Conservation (phyloP, 2,113 vertebrate species). For the Psittacus erithacus region DNA sequence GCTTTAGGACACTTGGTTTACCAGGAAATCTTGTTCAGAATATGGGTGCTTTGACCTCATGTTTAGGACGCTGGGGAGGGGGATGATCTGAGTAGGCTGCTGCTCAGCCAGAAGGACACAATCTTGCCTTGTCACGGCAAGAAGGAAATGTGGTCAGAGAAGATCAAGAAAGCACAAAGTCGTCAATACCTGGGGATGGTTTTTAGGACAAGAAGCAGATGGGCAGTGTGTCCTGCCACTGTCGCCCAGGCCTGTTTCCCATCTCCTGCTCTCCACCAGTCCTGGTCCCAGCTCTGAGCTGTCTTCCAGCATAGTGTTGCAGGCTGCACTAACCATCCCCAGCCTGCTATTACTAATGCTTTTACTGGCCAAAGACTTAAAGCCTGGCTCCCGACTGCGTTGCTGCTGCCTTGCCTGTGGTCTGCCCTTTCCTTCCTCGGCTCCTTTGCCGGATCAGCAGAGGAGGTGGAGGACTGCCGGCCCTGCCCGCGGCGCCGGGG, state of each 20-base stretch:
- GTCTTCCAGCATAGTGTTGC: background rate
- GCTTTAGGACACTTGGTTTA: background rate
- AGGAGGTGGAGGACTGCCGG: rapidly evolving
- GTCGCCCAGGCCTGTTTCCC: background rate
- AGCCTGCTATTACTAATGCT: background rate
- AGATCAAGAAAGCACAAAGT: background rate
- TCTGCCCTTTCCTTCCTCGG: background rate
- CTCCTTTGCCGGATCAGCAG: background rate
- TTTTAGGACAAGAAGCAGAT: background rate
- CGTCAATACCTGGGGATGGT: background rate
- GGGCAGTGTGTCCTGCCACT: background rate
- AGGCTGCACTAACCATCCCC: background rate
- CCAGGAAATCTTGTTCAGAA: background rate
- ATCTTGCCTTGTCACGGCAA: background rate
- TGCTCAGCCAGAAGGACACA: background rate
- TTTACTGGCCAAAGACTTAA: background rate
- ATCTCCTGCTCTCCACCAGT: background rate
- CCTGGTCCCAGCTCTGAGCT: background rate
- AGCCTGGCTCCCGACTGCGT: rapidly evolving
- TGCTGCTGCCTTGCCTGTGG: background rate
- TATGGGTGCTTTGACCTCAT: rapidly evolving
- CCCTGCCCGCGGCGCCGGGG: rapidly evolving
- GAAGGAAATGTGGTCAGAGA: background rate
- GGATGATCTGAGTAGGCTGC: background rate
- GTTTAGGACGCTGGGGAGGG: background rate